These are phyloP conservation scores for Callaeas wilsoni DNA, from an alignment of 2,113 vertebrate genomes.

Conservation along the genomic window DNA sequence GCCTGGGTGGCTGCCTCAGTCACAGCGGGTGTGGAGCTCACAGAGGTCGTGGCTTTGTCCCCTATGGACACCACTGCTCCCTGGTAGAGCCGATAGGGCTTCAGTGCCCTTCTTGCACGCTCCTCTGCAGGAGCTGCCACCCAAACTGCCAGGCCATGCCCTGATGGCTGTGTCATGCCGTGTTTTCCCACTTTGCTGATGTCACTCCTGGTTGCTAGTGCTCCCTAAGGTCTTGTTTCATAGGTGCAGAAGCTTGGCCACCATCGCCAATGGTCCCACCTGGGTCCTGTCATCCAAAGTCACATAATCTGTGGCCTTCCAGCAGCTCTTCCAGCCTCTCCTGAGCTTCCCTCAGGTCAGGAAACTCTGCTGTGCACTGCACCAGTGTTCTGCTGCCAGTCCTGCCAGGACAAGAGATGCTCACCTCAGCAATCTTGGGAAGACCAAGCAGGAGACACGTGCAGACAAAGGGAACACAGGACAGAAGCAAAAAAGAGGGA, in stretches of 20 bases:
- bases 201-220: neutral
- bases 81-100: neutral
- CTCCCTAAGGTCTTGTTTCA: neutral
- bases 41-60: accelerated
- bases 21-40: accelerated
- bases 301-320: neutral
- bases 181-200: neutral
- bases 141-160: neutral
- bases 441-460: neutral
- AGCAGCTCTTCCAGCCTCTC: neutral
- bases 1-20: neutral
- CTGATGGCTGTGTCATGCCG: accelerated
- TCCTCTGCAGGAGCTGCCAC: no score
- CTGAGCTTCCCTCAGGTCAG: neutral
- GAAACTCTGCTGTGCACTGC: neutral
- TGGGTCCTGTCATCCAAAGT: neutral
- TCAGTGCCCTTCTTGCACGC: neutral
- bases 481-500: neutral
- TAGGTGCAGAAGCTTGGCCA: neutral
- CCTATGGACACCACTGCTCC: no score
- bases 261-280: no score
- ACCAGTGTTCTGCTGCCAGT: neutral
- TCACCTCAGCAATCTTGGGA: neutral
- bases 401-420: neutral
- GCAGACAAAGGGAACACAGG: neutral